These are phyloP conservation scores for Noturus placidus DNA, from an alignment of 2,113 vertebrate species.

Conservation along the genomic window DNA sequence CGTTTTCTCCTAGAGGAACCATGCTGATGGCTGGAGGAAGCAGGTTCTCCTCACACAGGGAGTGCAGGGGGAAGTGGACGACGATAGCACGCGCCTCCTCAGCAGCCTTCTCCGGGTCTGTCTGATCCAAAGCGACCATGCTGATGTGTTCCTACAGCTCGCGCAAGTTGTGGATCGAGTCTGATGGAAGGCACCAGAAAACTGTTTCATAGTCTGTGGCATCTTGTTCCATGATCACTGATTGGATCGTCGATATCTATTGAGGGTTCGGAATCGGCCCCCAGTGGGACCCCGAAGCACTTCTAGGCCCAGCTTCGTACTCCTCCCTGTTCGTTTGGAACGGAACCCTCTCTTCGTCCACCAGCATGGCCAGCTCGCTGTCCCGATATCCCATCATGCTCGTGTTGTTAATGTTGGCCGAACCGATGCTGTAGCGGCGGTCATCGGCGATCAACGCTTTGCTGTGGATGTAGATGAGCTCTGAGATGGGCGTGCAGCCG, in stretches of 20 bases:
- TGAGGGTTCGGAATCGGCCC: conserved; percentile 66
- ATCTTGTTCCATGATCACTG: conserved; percentile 78
- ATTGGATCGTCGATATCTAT: conserved; percentile 80
- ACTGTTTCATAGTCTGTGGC: conserved; percentile 83
- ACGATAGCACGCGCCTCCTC: conserved; percentile 75
- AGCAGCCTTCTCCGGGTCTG: conserved; percentile 70
- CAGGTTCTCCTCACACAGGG: conserved; percentile 80
- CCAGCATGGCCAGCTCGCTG: conserved; percentile 85
- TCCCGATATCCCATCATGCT: conserved; percentile 86
- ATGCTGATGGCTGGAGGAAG: conserved; percentile 79
- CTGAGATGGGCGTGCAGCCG: conserved; percentile 69
- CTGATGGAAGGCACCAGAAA: conserved; percentile 80
- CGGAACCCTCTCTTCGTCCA: conserved; percentile 77
- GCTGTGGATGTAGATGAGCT: conserved; percentile 90
- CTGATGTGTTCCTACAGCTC: conserved; percentile 70
- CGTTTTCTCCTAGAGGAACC: conserved; percentile 65
- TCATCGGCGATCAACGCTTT: conserved; percentile 88
- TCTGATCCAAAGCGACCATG: conserved; percentile 66
- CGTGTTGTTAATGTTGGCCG: conserved; percentile 89
- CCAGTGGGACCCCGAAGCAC: conserved; percentile 83
- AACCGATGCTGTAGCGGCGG: conserved; percentile 86
- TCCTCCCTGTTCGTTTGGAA: conserved; percentile 81
- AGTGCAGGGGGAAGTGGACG: conserved; percentile 84
- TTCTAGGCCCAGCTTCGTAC: conserved; percentile 82
- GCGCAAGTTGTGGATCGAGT: conserved; percentile 71